Percentiles rank a stretch among this genome's conserved stretches.
Conservation (phyloP, 2,888 invertebrate genomes). For the Caenorhabditis afra region DNA sequence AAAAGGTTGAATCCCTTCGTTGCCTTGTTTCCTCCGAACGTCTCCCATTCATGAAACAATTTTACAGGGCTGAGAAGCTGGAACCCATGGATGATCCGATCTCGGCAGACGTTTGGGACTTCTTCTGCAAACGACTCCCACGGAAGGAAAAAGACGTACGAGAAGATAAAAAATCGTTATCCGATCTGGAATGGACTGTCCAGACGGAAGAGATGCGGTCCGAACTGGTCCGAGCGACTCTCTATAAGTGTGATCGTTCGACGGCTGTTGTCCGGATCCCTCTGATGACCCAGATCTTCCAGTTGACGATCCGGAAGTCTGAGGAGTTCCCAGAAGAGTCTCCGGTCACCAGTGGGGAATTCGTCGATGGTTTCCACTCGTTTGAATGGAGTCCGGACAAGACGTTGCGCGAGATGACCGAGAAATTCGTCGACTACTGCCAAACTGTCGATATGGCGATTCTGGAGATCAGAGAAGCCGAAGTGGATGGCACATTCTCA, state of each 20-base stretch:
- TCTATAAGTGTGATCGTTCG: neutral
- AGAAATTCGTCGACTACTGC: slow-evolving; percentile 31
- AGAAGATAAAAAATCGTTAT: neutral
- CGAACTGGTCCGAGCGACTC: slow-evolving; percentile 16
- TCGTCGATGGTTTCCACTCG: slow-evolving; percentile 32
- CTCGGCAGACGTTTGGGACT: slow-evolving; percentile 21
- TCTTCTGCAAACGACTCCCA: slow-evolving; percentile 27
- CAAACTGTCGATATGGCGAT: slow-evolving; percentile 40
- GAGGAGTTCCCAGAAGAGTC: slow-evolving; percentile 23
- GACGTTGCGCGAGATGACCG: slow-evolving; percentile 20
- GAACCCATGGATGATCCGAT: slow-evolving; percentile 15
- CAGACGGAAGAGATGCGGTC: slow-evolving; percentile 18
- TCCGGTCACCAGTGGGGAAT: slow-evolving; percentile 19
- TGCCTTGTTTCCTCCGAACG: no score
- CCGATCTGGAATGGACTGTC: slow-evolving; percentile 26
- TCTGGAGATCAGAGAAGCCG: slow-evolving; percentile 41
- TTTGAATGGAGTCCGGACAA: slow-evolving; percentile 22
- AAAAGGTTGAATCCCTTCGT: no score
- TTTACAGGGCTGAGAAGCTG: neutral
- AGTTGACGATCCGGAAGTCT: slow-evolving; percentile 18
- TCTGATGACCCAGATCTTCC: slow-evolving; percentile 39
- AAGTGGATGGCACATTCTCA: slow-evolving; percentile 28
- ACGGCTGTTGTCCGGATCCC: slow-evolving; percentile 14
- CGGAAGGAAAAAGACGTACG: neutral
- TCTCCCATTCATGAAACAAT: neutral